Conservation (phyloP, 2,797 vertebrate genomes). For the Sibirionetta formosa region DNA sequence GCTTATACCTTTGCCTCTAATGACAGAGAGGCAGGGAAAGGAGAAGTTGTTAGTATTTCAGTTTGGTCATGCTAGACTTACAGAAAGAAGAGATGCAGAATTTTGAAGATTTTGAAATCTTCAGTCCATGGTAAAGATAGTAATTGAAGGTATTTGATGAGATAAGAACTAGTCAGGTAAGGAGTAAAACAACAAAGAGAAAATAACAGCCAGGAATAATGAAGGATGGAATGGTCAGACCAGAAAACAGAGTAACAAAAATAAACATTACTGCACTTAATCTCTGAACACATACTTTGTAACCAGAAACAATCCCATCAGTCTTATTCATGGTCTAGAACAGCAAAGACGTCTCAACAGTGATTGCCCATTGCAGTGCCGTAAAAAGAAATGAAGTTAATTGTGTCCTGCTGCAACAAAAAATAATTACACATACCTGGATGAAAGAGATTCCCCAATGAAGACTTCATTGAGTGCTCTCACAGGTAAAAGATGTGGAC, state of each 20-base stretch:
- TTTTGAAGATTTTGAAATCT: not conserved
- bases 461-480: slow-evolving; percentile 97
- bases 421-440: slow-evolving; percentile 86
- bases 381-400: not conserved
- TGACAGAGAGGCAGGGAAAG: not conserved
- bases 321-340: not conserved
- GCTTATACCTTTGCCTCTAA: not conserved
- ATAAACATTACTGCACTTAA: not conserved
- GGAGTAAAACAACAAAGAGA: not conserved
- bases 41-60: not conserved
- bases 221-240: not conserved
- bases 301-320: not conserved
- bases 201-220: not conserved
- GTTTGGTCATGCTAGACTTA: not conserved
- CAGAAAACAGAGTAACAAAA: not conserved
- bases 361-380: not conserved
- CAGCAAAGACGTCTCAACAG: not conserved
- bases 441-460: slow-evolving; percentile 97
- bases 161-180: not conserved
- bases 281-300: not conserved
- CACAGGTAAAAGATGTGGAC: slow-evolving; percentile 91
- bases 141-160: not conserved
- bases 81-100: not conserved
- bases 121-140: not conserved
- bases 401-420: not conserved